These are phyloP conservation scores for Hipparchia semele DNA, from an alignment of 2,888 invertebrate genomes.

Conservation along the genomic window DNA sequence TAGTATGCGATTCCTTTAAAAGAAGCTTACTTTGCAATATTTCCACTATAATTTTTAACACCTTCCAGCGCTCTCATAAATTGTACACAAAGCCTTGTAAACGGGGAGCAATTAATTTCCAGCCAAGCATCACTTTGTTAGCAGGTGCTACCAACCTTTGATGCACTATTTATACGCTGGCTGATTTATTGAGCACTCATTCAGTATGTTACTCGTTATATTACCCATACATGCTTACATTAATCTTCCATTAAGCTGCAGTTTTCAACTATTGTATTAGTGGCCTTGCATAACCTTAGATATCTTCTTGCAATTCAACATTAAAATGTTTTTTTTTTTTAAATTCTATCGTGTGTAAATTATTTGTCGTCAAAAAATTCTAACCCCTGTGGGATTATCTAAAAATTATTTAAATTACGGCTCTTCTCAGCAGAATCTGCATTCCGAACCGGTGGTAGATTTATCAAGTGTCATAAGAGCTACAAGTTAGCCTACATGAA, in stretches of 20 bases:
- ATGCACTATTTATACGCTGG: constrained; percentile 4
- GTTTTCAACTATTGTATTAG: neutral
- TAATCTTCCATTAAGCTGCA: neutral
- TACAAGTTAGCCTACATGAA: no score
- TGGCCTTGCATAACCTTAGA: no score
- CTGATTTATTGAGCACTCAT: constrained; percentile 16
- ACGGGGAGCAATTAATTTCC: constrained; percentile 30
- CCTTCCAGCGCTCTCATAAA: constrained; percentile 10
- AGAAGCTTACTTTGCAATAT: neutral
- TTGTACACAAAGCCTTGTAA: constrained; percentile 19
- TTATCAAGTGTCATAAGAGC: no score
- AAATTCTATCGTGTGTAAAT: no score
- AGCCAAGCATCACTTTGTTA: constrained; percentile 29
- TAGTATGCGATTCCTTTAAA: neutral
- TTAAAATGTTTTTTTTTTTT: no score
- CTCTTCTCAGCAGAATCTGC: no score
- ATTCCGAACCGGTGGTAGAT: no score
- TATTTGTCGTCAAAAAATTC: no score
- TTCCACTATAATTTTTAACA: constrained; percentile 7
- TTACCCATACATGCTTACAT: neutral
- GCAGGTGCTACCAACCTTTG: constrained; percentile 23
- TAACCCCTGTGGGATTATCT: no score
- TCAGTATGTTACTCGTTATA: neutral
- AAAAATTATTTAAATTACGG: no score
- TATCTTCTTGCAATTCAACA: no score